Percentiles rank a stretch among this genome's conserved stretches.
These are phyloP conservation scores for Saturnia pavonia DNA, from an alignment of 2,888 invertebrate genomes.

Conservation along the genomic window DNA sequence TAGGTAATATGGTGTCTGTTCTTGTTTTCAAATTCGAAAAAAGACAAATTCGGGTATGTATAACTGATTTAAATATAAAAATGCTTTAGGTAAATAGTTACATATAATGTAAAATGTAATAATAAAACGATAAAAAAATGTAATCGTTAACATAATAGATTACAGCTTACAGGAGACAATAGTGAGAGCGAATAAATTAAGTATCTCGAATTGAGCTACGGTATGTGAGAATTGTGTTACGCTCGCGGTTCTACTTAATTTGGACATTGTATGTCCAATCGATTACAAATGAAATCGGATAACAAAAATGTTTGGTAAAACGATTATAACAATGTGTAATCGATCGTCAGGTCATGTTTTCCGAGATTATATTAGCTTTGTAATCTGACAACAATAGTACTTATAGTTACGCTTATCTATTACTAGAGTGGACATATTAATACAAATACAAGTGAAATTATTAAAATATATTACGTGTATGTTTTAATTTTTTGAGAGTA, in stretches of 20 bases:
- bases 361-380: slow-evolving; percentile 2
- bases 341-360: slow-evolving; percentile 18
- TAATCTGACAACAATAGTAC: background rate
- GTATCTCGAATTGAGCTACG: slow-evolving; percentile 13
- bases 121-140: slow-evolving; percentile 12
- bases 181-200: slow-evolving; percentile 20
- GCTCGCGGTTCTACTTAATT: slow-evolving; percentile 9
- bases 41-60: too few species aligned
- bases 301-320: slow-evolving; percentile 18
- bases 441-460: background rate
- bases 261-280: slow-evolving; percentile 17
- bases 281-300: slow-evolving; percentile 23
- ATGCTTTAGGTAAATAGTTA: background rate
- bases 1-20: too few species aligned
- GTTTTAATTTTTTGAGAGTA: background rate
- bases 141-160: slow-evolving; percentile 20
- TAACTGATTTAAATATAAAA: background rate
- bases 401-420: background rate
- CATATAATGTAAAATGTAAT: background rate
- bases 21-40: too few species aligned
- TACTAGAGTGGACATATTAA: background rate
- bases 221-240: background rate
- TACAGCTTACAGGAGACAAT: slow-evolving; percentile 21
- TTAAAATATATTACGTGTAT: background rate
- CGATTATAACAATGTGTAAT: slow-evolving; percentile 20